Evolutionary conservation across 2,113 vertebrate species (phyloP).

Genomic region (Oncorhynchus keta): DNA sequence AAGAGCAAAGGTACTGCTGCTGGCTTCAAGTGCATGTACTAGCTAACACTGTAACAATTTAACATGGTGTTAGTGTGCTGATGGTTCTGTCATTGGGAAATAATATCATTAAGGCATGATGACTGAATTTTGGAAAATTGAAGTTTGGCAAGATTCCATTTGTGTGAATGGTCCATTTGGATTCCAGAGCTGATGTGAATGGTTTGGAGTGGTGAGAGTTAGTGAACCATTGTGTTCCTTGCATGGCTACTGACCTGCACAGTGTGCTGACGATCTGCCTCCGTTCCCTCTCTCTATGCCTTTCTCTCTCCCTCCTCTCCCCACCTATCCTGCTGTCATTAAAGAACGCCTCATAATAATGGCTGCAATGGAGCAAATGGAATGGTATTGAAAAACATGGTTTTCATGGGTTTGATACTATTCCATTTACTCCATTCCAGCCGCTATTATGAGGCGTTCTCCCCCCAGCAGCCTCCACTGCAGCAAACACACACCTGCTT

Average conservation of each 20-base stretch:
- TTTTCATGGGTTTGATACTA: too few relatives aligned
- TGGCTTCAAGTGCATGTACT: background rate
- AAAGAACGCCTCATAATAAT: too few relatives aligned
- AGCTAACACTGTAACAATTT: too few relatives aligned
- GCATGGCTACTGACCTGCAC: background rate
- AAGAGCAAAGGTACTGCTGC: constrained; percentile 86
- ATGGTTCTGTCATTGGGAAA: too few relatives aligned
- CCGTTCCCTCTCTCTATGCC: background rate
- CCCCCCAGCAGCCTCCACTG: too few relatives aligned
- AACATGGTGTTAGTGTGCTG: too few relatives aligned
- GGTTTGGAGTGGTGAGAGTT: background rate
- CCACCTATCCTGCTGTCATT: background rate
- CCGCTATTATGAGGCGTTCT: too few relatives aligned
- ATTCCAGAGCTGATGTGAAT: constrained; percentile 7
- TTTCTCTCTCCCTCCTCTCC: background rate
- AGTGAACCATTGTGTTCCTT: background rate
- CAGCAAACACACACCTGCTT: background rate
- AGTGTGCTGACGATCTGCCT: background rate
- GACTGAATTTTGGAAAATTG: background rate
- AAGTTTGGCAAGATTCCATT: background rate
- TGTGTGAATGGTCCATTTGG: background rate
- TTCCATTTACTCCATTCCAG: too few relatives aligned
- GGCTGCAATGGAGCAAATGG: too few relatives aligned
- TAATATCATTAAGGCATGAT: background rate
- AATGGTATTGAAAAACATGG: too few relatives aligned